Conservation (phyloP, 2,888 invertebrate species). For the Pomacea canaliculata region DNA sequence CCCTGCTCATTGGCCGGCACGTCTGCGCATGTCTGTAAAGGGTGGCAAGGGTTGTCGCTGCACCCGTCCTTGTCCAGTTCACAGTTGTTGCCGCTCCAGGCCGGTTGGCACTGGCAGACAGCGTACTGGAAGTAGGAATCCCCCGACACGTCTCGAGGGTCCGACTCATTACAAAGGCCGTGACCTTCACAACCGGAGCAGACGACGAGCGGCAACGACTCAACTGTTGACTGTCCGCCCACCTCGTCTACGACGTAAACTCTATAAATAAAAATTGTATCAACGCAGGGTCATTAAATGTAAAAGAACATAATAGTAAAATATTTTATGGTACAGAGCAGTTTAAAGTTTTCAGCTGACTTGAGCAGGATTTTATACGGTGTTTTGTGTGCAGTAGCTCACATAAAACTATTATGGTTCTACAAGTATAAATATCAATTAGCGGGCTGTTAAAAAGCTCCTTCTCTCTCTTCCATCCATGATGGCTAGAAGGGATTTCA, state of each 20-base stretch:
- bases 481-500: too few species aligned
- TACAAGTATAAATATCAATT: too few species aligned
- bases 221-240: constrained; percentile 10
- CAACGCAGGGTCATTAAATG: too few species aligned
- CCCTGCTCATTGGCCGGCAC: constrained; percentile 31
- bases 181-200: constrained; percentile 25
- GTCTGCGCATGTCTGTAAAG: constrained; percentile 42
- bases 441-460: too few species aligned
- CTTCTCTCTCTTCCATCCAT: too few species aligned
- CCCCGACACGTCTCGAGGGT: neutral
- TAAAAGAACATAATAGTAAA: too few species aligned
- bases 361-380: too few species aligned
- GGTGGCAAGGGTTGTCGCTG: constrained; percentile 36
- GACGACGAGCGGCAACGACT: constrained; percentile 12
- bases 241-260: constrained; percentile 12
- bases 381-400: too few species aligned
- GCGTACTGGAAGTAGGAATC: constrained; percentile 12
- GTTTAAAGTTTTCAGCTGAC: too few species aligned
- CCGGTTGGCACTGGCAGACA: constrained; percentile 13
- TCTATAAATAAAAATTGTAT: constrained; percentile 4
- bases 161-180: constrained; percentile 19
- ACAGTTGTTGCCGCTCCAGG: constrained; percentile 28
- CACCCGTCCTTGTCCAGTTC: constrained; percentile 39
- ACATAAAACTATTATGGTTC: too few species aligned
- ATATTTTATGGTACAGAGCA: too few species aligned